These are phyloP conservation scores for Misgurnus mizolepis DNA, from an alignment of 2,113 vertebrate species.

Conservation along the genomic window DNA sequence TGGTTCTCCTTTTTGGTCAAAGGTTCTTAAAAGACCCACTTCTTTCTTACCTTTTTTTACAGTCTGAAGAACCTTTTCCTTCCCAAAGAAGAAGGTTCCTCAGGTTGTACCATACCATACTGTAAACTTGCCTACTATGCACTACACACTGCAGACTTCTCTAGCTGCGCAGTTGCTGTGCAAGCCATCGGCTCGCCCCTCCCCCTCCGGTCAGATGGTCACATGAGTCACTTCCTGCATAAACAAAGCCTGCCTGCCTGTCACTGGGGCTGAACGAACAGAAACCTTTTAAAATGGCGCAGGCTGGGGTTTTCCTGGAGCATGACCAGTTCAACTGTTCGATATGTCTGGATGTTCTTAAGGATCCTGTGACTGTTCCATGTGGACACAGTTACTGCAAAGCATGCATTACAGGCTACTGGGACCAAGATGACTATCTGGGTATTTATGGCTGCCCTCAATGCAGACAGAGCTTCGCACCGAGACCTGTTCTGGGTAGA, in stretches of 20 bases:
- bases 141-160: neutral
- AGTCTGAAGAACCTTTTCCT: no score
- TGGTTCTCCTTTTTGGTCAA: no score
- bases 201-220: conserved; percentile 24
- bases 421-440: conserved; percentile 74
- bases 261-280: neutral
- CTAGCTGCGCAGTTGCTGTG: neutral
- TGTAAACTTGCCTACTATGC: neutral
- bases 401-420: conserved; percentile 71
- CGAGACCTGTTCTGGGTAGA: conserved; percentile 70
- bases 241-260: conserved; percentile 47
- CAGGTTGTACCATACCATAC: neutral
- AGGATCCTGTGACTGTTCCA: conserved; percentile 72
- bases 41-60: no score
- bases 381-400: conserved; percentile 79
- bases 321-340: conserved; percentile 77
- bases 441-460: conserved; percentile 73
- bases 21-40: no score
- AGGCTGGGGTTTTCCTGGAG: conserved; percentile 71
- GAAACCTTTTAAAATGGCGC: conserved; percentile 63
- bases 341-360: conserved; percentile 74
- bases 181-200: neutral
- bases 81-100: no score
- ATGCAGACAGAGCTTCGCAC: conserved; percentile 72
- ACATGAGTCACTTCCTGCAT: conserved; percentile 46